Base-by-base conservation (phyloP, 2,888 invertebrate species). In the Leucozona laternaria region DNA sequence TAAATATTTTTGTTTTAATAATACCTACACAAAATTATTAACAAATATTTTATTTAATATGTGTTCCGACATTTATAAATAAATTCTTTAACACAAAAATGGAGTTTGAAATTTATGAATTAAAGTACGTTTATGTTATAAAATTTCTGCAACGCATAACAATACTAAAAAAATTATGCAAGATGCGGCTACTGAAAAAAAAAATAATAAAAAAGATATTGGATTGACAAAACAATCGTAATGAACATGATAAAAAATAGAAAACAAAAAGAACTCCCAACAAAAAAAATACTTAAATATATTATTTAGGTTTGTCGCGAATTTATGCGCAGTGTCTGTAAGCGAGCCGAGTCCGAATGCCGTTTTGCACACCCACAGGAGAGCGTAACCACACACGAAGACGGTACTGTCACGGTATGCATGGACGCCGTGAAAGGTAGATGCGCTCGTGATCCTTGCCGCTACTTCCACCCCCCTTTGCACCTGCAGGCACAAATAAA, bases 391-490 rank as follows among this genome's bases (percentile, higher is more conserved):
- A 96, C 97, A 95, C 98, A 97, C 95, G 97, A 97, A 94, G 98
- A 98, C 96, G 98, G 98, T 96, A 97, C 97, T 95, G 98, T 98
- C 96, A 98, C 98, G 95, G 98, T 98, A 96, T 98, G 98, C 97
- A 98, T 98, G 98, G 98, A 98, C 96, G 98, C 97, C 96, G 97
- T 98, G 95, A 97, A 97, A 96, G 97, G 97, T 95, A 97, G 97
- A 96, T 98, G 98, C 96, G 96, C 97, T 95, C 97, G 98, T 96
- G 98, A 98, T 95, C 97, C 97, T 95, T 98, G 98, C 97, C 97
- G 98, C 96, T 98, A 98, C 97, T 98, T 98, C 96, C 98, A 98
- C 96, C 98, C 98, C 95, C 98, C 98, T 95, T 96, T 98, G 96
- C 98, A 98, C 97, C 98, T 98, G 95, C 97, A 97, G 97, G 97